Evolutionary conservation across 2,797 vertebrate genomes (phyloP).

Genomic region (Molossus alvarezi): DNA sequence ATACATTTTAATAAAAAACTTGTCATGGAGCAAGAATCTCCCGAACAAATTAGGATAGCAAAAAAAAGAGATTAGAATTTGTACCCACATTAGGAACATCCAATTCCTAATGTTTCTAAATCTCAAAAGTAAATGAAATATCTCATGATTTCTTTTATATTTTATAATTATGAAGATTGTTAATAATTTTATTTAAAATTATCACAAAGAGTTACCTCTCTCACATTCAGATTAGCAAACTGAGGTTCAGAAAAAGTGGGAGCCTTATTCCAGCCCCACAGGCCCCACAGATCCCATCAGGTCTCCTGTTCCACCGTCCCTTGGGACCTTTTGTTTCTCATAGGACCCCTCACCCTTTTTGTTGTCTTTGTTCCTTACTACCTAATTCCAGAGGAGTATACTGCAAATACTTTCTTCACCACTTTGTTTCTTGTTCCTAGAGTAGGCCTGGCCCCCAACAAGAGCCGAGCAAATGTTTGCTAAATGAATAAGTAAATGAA

Average conservation of each 20-base stretch:
- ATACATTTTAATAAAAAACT: background rate
- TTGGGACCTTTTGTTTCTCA: background rate
- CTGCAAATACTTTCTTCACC: background rate
- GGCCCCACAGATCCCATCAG: background rate
- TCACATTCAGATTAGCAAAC: background rate
- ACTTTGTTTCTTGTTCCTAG: background rate
- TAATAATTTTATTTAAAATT: background rate
- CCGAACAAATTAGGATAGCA: background rate
- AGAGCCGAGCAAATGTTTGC: background rate
- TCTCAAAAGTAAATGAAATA: background rate
- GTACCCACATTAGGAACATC: background rate
- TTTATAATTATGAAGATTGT: background rate
- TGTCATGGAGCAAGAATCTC: background rate
- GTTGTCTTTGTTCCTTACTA: background rate
- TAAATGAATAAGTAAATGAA: background rate
- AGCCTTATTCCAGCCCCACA: background rate
- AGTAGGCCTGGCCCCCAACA: background rate
- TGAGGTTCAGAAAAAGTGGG: background rate
- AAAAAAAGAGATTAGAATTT: background rate
- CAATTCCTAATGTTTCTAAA: background rate
- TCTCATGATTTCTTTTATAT: background rate
- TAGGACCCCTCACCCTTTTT: rapidly evolving
- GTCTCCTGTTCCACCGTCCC: background rate
- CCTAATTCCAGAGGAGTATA: background rate
- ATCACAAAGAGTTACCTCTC: background rate